A percentile compares a stretch with the other conserved stretches of the same genome.
These are phyloP conservation scores for Typhlichthys eigenmanni DNA, from an alignment of 2,797 vertebrate species.

Conservation along the genomic window DNA sequence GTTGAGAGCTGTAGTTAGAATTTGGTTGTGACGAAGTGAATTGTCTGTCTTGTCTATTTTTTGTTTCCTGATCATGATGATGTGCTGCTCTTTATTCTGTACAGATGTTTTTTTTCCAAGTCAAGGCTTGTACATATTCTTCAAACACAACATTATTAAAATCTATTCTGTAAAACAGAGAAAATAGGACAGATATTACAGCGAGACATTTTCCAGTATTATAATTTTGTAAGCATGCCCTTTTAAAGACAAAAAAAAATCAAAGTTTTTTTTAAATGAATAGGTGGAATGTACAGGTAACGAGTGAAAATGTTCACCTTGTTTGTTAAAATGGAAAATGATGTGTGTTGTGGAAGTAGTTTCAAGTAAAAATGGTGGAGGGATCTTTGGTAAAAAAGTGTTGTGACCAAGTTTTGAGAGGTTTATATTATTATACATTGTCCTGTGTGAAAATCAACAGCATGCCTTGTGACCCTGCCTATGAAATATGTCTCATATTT, in stretches of 20 bases:
- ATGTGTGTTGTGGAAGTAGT: constrained; percentile 52
- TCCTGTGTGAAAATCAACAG: constrained; percentile 67
- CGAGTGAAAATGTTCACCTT: constrained; percentile 41
- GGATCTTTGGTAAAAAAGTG: constrained; percentile 25
- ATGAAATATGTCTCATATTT: constrained; percentile 58
- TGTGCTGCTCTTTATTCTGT: constrained; percentile 58
- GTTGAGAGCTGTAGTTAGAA: constrained; percentile 14
- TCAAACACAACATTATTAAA: constrained; percentile 53
- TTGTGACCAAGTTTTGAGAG: constrained; percentile 21
- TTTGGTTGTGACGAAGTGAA: constrained; percentile 45
- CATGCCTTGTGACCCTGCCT: constrained; percentile 70
- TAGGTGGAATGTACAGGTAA: constrained; percentile 65
- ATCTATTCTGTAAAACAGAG: constrained; percentile 30
- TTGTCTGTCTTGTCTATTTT: constrained; percentile 44
- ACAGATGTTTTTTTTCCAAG: constrained; percentile 32
- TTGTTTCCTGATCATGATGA: constrained; percentile 37
- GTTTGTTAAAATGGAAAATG: constrained; percentile 30
- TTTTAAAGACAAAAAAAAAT: constrained; percentile 35
- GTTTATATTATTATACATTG: constrained; percentile 40
- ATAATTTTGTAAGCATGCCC: constrained; percentile 53
- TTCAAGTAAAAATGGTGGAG: constrained; percentile 32
- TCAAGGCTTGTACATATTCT: constrained; percentile 51
- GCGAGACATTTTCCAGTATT: constrained; percentile 44
- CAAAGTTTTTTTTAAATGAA: constrained; percentile 47
- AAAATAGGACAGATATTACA: constrained; percentile 30